These are phyloP conservation scores for Scaptomyza montana DNA, from an alignment of 1,140 invertebrate species.

Conservation along the genomic window DNA sequence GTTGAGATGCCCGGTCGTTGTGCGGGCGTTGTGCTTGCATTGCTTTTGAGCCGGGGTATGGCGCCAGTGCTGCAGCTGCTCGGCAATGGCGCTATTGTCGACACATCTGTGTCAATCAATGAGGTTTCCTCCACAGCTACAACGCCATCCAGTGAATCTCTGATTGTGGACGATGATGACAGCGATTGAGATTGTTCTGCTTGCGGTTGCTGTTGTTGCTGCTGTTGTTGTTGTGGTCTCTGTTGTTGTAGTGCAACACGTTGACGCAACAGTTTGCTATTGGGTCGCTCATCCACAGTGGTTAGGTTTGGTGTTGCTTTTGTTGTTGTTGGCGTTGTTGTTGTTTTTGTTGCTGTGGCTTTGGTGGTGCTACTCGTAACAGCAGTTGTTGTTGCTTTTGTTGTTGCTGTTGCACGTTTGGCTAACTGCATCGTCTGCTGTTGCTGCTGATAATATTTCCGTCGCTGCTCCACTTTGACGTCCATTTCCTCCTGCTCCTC, in stretches of 20 bases:
- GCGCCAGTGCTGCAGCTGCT: conserved; percentile 70
- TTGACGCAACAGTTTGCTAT: conserved; percentile 74
- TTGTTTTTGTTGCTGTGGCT: conserved; percentile 32
- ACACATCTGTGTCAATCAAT: conserved; percentile 56
- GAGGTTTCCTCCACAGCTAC: conserved; percentile 59
- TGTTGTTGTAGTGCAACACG: conserved; percentile 63
- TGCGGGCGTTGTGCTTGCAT: not conserved
- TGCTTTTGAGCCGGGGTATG: conserved; percentile 66
- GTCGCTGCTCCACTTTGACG: conserved; percentile 14
- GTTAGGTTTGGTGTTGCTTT: conserved; percentile 43
- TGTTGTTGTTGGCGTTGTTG: conserved; percentile 35
- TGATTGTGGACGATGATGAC: conserved; percentile 71
- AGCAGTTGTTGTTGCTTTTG: conserved; percentile 64
- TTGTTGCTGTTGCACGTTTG: conserved; percentile 52
- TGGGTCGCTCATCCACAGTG: conserved; percentile 60
- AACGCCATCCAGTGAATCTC: conserved; percentile 61
- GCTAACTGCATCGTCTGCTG: conserved; percentile 43
- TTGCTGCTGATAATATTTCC: conserved; percentile 16
- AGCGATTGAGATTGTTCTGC: conserved; percentile 62
- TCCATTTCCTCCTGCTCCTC: conserved; percentile 51
- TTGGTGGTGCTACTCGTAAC: conserved; percentile 81
- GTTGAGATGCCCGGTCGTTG: conserved; percentile 54
- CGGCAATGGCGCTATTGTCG: conserved; percentile 36
- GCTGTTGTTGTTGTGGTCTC: conserved; percentile 21
- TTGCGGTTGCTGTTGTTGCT: conserved; percentile 29